Percentiles rank a stretch among this genome's conserved stretches.
Conservation (phyloP, 2,113 vertebrate genomes). For the Scopus umbretta region DNA sequence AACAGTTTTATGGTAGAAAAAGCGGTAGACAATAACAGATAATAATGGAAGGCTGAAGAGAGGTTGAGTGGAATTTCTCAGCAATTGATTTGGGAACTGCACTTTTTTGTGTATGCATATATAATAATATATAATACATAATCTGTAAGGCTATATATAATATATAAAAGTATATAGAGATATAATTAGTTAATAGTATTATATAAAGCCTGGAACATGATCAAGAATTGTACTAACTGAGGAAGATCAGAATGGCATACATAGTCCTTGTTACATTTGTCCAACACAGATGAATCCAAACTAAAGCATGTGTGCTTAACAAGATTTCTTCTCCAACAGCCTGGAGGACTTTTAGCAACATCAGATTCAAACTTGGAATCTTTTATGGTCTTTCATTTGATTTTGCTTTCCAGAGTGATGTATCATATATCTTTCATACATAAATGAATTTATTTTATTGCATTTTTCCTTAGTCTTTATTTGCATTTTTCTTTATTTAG, state of each 20-base stretch:
- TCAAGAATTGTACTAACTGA: background rate
- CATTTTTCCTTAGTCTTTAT: background rate
- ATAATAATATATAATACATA: background rate
- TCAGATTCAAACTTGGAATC: background rate
- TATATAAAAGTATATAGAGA: background rate
- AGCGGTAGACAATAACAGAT: background rate
- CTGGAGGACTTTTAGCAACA: background rate
- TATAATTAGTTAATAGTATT: background rate
- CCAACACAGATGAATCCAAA: background rate
- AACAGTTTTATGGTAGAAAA: background rate
- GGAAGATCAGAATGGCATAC: background rate
- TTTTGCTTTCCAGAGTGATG: background rate
- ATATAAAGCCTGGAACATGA: background rate
- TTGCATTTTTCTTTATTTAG: background rate
- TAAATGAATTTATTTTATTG: background rate
- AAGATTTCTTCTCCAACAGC: background rate
- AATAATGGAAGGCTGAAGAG: background rate
- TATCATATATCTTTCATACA: background rate
- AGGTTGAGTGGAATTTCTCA: background rate
- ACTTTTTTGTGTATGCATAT: background rate
- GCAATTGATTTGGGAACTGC: background rate
- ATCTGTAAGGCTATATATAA: background rate
- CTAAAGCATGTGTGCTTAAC: background rate
- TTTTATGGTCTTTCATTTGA: background rate
- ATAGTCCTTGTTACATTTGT: background rate